These are phyloP conservation scores for Amiota minor DNA, from an alignment of 2,888 invertebrate genomes.

Conservation along the genomic window DNA sequence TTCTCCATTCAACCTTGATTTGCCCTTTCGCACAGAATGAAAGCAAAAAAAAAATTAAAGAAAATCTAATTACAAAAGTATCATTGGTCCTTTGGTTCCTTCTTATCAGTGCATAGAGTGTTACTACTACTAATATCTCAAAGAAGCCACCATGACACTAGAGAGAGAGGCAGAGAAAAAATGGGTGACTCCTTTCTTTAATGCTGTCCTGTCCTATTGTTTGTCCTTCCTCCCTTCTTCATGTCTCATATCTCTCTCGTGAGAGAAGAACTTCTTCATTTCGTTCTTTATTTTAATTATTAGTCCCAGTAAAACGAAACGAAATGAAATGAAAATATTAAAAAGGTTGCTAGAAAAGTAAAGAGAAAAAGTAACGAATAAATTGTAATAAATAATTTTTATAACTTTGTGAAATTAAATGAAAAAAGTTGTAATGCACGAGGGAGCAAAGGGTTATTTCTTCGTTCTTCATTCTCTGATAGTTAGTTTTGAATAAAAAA, in stretches of 20 bases:
- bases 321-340: slow-evolving; percentile 1
- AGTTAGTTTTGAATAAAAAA: not conserved
- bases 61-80: too few species aligned
- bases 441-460: not conserved
- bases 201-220: too few species aligned
- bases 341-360: not conserved
- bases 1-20: too few species aligned
- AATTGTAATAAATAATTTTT: slow-evolving; percentile 10
- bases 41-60: too few species aligned
- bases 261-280: not conserved
- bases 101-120: too few species aligned
- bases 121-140: too few species aligned
- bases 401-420: slow-evolving; percentile 16
- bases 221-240: too few species aligned
- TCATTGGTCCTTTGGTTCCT: too few species aligned
- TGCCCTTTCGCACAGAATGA: too few species aligned
- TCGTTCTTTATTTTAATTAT: not conserved
- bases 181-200: too few species aligned
- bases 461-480: not conserved
- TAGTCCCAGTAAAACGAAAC: not conserved
- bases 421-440: not conserved
- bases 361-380: slow-evolving; percentile 14
- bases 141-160: too few species aligned
- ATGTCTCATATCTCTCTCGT: not conserved
- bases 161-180: too few species aligned